Percentiles rank a stretch among this genome's conserved stretches.
Evolutionary conservation across 2,113 vertebrate genomes (phyloP).

Genomic region (Melanocharis versteri): DNA sequence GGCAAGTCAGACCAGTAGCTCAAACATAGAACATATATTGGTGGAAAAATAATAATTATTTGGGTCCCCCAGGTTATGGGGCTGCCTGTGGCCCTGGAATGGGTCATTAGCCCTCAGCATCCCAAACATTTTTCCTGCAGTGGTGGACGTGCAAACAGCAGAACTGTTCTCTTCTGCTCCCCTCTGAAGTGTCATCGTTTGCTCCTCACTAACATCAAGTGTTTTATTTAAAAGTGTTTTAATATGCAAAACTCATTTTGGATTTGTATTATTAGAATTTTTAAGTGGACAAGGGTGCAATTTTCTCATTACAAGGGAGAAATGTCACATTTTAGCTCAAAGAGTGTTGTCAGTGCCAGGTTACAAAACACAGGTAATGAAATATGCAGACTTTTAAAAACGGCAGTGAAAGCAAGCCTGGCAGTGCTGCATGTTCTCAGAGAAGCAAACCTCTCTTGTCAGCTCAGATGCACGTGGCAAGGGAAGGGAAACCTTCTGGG

Average conservation of each 20-base stretch:
- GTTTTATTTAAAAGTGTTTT: background rate
- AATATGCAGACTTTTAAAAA: background rate
- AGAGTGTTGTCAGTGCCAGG: background rate
- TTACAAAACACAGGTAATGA: background rate
- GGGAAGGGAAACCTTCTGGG: background rate
- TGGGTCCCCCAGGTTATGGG: background rate
- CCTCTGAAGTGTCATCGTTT: accelerated
- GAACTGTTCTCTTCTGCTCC: background rate
- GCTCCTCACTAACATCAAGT: background rate
- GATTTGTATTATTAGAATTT: background rate
- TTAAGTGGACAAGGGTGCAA: background rate
- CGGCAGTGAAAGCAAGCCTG: background rate
- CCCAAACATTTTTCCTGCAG: background rate
- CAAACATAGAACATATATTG: accelerated
- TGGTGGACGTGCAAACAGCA: accelerated
- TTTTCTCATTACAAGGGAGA: background rate
- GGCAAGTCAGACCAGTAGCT: background rate
- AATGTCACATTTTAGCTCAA: background rate
- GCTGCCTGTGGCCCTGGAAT: background rate
- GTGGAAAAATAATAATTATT: background rate
- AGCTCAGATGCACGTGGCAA: background rate
- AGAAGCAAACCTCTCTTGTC: background rate
- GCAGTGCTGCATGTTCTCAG: background rate
- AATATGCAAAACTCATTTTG: background rate
- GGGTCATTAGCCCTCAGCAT: background rate